A percentile compares a stretch with the other conserved stretches of the same genome.
Conservation (phyloP, 2,797 vertebrate species). For the Etheostoma nigrum region DNA sequence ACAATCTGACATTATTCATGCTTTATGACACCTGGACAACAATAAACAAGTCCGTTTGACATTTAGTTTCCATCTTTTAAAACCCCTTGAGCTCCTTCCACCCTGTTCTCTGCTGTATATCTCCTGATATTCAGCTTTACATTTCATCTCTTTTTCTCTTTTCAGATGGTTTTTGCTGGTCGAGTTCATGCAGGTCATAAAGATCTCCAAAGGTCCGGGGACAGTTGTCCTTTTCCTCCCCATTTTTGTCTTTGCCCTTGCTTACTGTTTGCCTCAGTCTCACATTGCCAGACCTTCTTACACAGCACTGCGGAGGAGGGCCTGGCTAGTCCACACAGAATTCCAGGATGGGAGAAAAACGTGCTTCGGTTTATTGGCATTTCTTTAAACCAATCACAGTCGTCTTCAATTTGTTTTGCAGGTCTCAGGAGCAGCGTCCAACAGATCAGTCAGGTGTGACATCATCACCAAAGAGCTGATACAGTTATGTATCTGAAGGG, state of each 20-base stretch:
- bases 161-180: background rate
- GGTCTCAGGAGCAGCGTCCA: background rate
- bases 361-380: too few relatives aligned
- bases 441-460: background rate
- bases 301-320: too few relatives aligned
- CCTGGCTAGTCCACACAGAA: too few relatives aligned
- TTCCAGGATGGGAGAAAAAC: too few relatives aligned
- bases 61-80: too few relatives aligned
- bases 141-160: background rate
- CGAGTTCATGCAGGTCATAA: background rate
- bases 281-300: too few relatives aligned
- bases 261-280: background rate
- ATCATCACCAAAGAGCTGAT: background rate
- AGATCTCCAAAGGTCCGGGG: background rate
- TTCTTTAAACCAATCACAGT: too few relatives aligned
- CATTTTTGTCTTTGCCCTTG: background rate
- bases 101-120: background rate
- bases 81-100: background rate
- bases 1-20: too few relatives aligned
- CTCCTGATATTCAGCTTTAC: background rate
- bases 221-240: background rate
- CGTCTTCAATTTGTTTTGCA: background rate
- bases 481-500: too few relatives aligned
- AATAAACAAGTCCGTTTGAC: too few relatives aligned
- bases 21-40: too few relatives aligned